phyloP scores from a whole-genome alignment of 2,113 vertebrate species.

The Mormyrus lacerda region DNA sequence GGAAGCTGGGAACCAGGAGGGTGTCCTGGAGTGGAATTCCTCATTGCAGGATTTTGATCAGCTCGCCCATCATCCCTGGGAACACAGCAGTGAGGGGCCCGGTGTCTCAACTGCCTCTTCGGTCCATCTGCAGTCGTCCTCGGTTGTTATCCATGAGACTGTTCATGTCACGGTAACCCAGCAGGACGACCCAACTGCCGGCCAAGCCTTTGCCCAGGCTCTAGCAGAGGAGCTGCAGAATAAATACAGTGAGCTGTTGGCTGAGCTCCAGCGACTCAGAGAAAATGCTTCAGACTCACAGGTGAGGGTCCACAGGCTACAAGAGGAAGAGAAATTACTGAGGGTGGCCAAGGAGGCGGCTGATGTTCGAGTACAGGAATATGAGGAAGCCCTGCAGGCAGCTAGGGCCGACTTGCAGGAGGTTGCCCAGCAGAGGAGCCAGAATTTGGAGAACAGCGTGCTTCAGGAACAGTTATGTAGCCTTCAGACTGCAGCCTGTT shows the following conservation, averaged over 20 bases:
- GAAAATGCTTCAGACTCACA: slow-evolving; percentile 58
- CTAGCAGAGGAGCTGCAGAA: slow-evolving; percentile 61
- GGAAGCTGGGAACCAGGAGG: slow-evolving; percentile 63
- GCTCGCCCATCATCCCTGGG: slow-evolving; percentile 56
- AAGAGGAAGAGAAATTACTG: slow-evolving; percentile 43
- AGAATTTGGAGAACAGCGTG: slow-evolving; percentile 49
- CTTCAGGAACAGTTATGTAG: slow-evolving; percentile 74
- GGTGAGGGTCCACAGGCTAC: slow-evolving; percentile 50
- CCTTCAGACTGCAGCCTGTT: slow-evolving; percentile 59
- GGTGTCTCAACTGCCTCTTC: slow-evolving; percentile 42
- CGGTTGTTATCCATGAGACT: slow-evolving; percentile 53
- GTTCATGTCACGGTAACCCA: slow-evolving; percentile 47
- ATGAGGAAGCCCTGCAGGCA: slow-evolving; percentile 54
- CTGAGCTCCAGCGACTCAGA: slow-evolving; percentile 63
- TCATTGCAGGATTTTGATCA: slow-evolving; percentile 50
- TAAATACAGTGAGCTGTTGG: slow-evolving; percentile 56
- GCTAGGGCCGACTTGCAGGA: slow-evolving; percentile 50
- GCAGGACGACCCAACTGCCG: slow-evolving; percentile 29
- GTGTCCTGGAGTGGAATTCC: slow-evolving; percentile 57
- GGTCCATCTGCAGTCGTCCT: slow-evolving; percentile 50
- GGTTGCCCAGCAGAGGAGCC: slow-evolving; percentile 55
- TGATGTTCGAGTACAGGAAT: slow-evolving; percentile 40
- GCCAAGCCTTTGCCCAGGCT: slow-evolving; percentile 53
- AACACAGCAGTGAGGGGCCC: slow-evolving; percentile 51
- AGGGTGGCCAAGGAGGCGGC: slow-evolving; percentile 59